Percentiles rank a stretch among this genome's conserved stretches.
phyloP scores from a whole-genome alignment of 2,113 vertebrate species.

The Gallinago paraguaiae region DNA sequence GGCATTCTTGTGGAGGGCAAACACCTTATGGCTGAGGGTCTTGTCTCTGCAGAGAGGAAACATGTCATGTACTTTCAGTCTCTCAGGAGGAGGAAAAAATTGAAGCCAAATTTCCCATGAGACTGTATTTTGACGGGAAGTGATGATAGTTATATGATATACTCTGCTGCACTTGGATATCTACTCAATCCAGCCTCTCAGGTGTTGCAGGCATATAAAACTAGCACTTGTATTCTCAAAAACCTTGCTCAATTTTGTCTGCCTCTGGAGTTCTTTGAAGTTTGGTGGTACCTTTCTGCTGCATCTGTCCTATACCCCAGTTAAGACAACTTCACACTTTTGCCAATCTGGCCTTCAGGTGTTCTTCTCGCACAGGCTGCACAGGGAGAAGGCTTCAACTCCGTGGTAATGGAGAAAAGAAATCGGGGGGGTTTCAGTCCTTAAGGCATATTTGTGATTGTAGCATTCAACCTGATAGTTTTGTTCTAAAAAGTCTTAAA shows the following conservation, averaged over 20 bases:
- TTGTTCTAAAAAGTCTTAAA: neutral
- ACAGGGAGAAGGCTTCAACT: neutral
- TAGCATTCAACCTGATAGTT: neutral
- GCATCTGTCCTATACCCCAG: neutral
- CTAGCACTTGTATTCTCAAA: neutral
- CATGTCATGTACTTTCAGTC: neutral
- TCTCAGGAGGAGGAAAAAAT: neutral
- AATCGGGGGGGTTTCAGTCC: neutral
- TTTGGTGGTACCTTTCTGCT: neutral
- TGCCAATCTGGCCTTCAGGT: neutral
- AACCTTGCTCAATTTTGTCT: neutral
- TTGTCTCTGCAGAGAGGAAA: neutral
- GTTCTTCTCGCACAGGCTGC: neutral
- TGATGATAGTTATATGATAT: neutral
- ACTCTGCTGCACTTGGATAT: neutral
- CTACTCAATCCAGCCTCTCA: neutral
- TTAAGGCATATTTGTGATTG: neutral
- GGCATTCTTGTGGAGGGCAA: neutral
- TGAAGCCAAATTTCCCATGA: neutral
- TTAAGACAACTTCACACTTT: neutral
- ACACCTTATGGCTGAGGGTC: neutral
- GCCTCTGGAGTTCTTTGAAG: neutral
- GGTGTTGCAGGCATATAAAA: neutral
- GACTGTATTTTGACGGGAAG: neutral
- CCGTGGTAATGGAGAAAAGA: neutral